Evolutionary conservation across 2,797 vertebrate species (phyloP).

Genomic region (Amazona finschi): DNA sequence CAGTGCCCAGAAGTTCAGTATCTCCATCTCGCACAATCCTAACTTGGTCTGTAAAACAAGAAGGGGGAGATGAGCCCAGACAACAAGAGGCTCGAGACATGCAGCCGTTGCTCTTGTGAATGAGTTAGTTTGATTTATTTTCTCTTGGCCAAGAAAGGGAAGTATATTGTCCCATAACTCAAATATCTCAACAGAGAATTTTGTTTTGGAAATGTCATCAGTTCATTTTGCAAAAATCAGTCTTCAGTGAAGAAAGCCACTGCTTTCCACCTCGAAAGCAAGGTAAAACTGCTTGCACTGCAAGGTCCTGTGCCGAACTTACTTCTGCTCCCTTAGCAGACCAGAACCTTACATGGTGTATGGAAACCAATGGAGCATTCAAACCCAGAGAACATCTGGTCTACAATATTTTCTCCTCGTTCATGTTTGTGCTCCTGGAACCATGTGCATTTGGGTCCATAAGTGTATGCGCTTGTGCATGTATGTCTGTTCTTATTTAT

Average conservation of each 20-base stretch:
- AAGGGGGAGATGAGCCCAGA: background rate
- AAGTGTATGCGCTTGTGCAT: background rate
- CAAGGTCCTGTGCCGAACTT: background rate
- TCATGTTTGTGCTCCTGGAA: conserved; percentile 26
- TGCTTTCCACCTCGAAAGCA: background rate
- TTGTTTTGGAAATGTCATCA: background rate
- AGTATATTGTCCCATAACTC: background rate
- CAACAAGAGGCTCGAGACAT: background rate
- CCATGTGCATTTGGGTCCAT: background rate
- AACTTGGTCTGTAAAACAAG: background rate
- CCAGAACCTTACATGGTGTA: conserved; percentile 18
- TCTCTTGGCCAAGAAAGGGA: background rate
- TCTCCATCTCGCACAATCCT: background rate
- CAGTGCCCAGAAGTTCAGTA: accelerated
- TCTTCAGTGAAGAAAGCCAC: background rate
- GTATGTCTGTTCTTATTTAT: conserved; percentile 45
- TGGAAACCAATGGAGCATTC: conserved; percentile 48
- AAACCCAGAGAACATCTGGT: conserved; percentile 45
- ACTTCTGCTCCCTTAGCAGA: conserved; percentile 16
- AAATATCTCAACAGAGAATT: background rate
- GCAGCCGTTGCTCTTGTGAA: background rate
- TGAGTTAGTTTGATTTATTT: background rate
- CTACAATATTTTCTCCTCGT: background rate
- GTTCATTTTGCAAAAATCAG: background rate
- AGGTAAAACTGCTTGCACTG: background rate